Conservation (phyloP, 2,888 invertebrate genomes). For the Cheilosia scutellata region DNA sequence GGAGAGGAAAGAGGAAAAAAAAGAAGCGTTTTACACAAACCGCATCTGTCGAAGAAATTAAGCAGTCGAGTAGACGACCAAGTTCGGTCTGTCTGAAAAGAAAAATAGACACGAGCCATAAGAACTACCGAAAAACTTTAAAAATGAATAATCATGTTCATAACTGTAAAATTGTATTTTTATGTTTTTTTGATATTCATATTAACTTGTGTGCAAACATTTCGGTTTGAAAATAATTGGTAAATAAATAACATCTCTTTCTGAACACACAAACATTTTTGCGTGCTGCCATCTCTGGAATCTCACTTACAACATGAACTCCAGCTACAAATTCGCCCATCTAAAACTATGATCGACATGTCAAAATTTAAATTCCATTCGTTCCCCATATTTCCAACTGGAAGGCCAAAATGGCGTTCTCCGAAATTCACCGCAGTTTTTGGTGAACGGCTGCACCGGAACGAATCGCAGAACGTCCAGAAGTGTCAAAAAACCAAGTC, state of each 20-base stretch:
- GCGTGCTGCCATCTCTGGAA: constrained; percentile 27
- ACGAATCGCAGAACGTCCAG: constrained; percentile 57
- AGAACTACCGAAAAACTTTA: no score
- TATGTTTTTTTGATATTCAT: no score
- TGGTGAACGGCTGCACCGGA: constrained; percentile 38
- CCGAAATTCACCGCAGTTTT: constrained; percentile 51
- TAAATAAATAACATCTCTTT: background rate
- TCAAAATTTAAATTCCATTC: constrained; percentile 24
- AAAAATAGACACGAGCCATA: no score
- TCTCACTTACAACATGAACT: background rate
- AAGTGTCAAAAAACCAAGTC: constrained; percentile 72
- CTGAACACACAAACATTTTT: background rate
- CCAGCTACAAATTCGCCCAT: background rate
- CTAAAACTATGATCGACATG: background rate
- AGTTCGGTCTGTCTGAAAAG: no score
- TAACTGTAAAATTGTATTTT: no score
- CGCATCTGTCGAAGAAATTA: no score
- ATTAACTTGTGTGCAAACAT: no score
- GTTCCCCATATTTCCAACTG: constrained; percentile 35
- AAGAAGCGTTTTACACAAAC: no score
- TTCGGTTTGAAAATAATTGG: fast-evolving
- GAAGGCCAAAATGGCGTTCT: constrained; percentile 59
- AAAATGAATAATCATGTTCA: no score
- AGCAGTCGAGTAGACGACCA: no score
- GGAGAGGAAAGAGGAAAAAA: no score